Conservation (phyloP, 2,797 vertebrate species). For the Poecilia wingei region DNA sequence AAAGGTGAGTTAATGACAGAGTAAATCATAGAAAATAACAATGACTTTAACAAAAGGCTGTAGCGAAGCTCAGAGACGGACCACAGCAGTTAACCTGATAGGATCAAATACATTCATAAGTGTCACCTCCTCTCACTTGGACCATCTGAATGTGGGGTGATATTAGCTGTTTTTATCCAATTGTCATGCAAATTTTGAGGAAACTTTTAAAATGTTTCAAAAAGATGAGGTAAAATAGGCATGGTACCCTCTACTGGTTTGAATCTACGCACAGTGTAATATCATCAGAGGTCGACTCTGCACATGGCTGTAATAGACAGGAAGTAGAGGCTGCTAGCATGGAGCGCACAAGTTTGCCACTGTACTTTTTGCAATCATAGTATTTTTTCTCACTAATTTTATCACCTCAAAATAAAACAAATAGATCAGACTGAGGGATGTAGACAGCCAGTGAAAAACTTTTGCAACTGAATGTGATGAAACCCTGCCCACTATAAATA, state of each 20-base stretch:
- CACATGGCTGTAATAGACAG: not conserved
- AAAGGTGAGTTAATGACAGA: not conserved
- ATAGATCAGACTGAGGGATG: not conserved
- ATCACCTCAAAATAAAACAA: not conserved
- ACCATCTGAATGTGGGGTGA: not conserved
- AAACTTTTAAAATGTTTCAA: not conserved
- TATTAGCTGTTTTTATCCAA: not conserved
- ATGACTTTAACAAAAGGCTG: not conserved
- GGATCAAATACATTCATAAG: not conserved
- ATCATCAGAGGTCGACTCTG: not conserved
- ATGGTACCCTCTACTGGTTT: not conserved
- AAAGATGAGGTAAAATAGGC: not conserved
- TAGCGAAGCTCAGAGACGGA: not conserved
- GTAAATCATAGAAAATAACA: conserved; percentile 9
- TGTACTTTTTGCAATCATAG: not conserved
- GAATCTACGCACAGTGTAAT: not conserved
- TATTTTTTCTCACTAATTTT: not conserved
- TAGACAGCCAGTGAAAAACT: not conserved
- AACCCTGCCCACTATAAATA: not conserved
- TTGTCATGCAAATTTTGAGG: not conserved
- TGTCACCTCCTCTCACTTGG: not conserved
- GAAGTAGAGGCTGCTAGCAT: not conserved
- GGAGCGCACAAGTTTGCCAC: not conserved
- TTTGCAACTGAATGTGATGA: not conserved
- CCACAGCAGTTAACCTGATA: not conserved